Conservation (phyloP, 2,888 invertebrate species). For the Rapana venosa region DNA sequence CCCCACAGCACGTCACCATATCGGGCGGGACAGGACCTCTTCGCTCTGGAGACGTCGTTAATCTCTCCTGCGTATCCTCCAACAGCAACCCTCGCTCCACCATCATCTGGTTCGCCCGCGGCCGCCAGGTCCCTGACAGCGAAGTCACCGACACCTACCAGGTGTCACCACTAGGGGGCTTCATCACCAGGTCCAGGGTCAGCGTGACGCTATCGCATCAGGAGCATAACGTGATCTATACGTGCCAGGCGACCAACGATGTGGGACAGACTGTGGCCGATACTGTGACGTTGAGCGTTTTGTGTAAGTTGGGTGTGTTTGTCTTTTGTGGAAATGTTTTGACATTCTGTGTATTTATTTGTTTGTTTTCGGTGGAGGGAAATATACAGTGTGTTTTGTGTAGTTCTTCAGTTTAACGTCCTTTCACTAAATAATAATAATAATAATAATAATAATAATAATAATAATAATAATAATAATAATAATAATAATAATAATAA, state of each 20-base stretch:
- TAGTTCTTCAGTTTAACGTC: too few relatives aligned
- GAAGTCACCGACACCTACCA: conserved; percentile 46
- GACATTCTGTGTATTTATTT: too few relatives aligned
- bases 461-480: too few relatives aligned
- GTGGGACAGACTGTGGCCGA: conserved; percentile 93
- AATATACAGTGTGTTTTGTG: too few relatives aligned
- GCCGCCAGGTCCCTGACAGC: conserved; percentile 55
- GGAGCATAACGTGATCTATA: conserved; percentile 87
- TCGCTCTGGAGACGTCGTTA: conserved; percentile 91
- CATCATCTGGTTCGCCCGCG: conserved; percentile 79
- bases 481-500: too few relatives aligned
- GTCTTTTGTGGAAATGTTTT: too few relatives aligned
- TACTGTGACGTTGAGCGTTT: conserved; percentile 92
- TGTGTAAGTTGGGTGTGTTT: conserved; percentile 87
- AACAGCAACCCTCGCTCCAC: conserved; percentile 85
- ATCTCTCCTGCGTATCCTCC: conserved; percentile 91
- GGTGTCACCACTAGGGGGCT: conserved; percentile 86
- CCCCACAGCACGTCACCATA: conserved; percentile 92
- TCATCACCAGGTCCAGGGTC: conserved; percentile 93
- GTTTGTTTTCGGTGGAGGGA: too few relatives aligned
- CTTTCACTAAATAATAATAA: too few relatives aligned
- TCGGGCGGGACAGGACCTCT: conserved; percentile 91
- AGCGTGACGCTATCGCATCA: conserved; percentile 83
- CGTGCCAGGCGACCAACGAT: conserved; percentile 94
- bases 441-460: too few relatives aligned